Conservation (phyloP, 2,888 invertebrate species). For the Agrochola circellaris region DNA sequence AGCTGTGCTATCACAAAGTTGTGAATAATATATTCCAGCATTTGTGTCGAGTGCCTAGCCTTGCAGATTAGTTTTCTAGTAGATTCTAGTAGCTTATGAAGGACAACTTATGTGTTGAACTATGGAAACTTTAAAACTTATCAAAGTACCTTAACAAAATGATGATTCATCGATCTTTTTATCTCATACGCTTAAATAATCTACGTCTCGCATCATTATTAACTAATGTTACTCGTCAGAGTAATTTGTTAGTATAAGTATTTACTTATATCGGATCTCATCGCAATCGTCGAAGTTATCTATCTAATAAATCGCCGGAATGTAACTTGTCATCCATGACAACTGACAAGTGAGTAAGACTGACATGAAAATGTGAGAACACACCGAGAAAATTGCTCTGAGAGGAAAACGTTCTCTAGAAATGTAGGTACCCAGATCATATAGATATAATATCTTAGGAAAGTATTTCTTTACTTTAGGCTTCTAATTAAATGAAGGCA, state of each 20-base stretch:
- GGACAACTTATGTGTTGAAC: slow-evolving; percentile 21
- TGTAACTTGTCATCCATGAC: slow-evolving; percentile 50
- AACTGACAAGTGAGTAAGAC: slow-evolving; percentile 39
- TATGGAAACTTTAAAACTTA: slow-evolving; percentile 19
- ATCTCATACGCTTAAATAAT: slow-evolving; percentile 3
- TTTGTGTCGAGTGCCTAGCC: slow-evolving; percentile 20
- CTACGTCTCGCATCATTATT: not conserved
- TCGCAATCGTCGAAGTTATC: slow-evolving; percentile 27
- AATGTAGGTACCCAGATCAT: not conserved
- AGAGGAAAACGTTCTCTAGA: not conserved
- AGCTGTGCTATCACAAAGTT: slow-evolving; percentile 46
- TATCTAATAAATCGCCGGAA: slow-evolving; percentile 40
- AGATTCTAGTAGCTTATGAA: slow-evolving; percentile 21
- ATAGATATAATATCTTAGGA: not conserved
- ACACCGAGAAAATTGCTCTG: slow-evolving; percentile 19
- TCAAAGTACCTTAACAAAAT: not conserved
- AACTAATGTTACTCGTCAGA: slow-evolving; percentile 5
- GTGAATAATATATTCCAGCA: slow-evolving; percentile 45
- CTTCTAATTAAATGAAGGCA: not conserved
- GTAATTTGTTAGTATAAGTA: not conserved
- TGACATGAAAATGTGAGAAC: slow-evolving; percentile 26
- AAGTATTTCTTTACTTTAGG: not conserved
- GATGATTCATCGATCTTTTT: not conserved
- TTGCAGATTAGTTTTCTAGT: slow-evolving; percentile 33
- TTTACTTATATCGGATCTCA: slow-evolving; percentile 12